Conservation (phyloP, 1,140 invertebrate species). For the Globodera rostochiensis region DNA sequence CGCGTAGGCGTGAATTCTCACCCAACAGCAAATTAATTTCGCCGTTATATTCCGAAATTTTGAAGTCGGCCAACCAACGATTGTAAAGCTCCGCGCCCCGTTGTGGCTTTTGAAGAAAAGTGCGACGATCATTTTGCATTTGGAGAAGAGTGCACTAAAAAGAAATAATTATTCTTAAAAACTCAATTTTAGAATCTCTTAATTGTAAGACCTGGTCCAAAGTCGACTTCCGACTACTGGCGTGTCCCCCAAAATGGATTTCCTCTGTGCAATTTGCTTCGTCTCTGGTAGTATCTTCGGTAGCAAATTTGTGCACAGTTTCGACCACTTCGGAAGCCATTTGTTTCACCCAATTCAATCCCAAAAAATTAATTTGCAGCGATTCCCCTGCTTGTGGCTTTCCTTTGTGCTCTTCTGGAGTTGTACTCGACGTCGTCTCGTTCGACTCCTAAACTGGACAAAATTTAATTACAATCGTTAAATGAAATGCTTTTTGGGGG, state of each 20-base stretch:
- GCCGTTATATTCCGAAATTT: conserved; percentile 55
- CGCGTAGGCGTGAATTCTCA: conserved; percentile 50
- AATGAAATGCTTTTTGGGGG: too few relatives aligned
- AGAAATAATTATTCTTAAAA: neutral
- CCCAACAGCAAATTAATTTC: conserved; percentile 57
- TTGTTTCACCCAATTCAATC: conserved; percentile 36
- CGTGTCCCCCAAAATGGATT: conserved; percentile 16
- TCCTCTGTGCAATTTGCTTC: conserved; percentile 51
- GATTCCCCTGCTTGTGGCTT: conserved; percentile 21
- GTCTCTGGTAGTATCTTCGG: conserved; percentile 57
- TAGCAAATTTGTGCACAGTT: conserved; percentile 55
- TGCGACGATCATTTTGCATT: conserved; percentile 53
- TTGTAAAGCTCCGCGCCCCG: conserved; percentile 45
- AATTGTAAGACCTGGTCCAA: conserved; percentile 34
- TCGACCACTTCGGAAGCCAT: conserved; percentile 56
- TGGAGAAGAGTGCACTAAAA: conserved; percentile 51
- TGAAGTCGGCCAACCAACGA: conserved; percentile 57
- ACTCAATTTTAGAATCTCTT: neutral
- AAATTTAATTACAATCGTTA: too few relatives aligned
- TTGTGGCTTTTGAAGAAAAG: conserved; percentile 47
- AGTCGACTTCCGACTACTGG: conserved; percentile 40
- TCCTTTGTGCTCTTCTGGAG: conserved; percentile 11
- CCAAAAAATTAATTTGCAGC: conserved; percentile 32
- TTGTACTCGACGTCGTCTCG: neutral
- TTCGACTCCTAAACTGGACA: neutral